Percentiles rank a stretch among this genome's conserved stretches.
phyloP scores from a whole-genome alignment of 2,113 vertebrate species.

The Tautogolabrus adspersus region DNA sequence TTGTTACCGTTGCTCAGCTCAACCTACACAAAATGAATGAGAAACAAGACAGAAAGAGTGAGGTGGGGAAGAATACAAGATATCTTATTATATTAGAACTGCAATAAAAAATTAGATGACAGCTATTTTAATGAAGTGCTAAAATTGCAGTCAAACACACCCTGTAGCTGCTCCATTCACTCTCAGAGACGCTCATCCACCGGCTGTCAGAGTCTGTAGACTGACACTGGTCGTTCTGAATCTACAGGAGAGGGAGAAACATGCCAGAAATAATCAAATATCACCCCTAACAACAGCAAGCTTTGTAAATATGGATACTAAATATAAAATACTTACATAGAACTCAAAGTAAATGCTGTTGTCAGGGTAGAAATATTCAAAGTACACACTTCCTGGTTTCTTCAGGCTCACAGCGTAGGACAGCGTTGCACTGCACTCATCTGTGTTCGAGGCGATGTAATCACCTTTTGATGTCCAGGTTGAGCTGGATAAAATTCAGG shows the following conservation, averaged over 20 bases:
- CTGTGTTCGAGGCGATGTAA: conserved; percentile 92
- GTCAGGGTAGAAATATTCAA: conserved; percentile 95
- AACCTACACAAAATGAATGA: conserved; percentile 75
- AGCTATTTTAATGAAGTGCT: neutral
- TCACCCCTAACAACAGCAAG: neutral
- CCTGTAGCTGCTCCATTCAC: conserved; percentile 86
- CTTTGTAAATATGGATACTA: neutral
- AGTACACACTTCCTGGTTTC: conserved; percentile 89
- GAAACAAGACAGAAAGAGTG: neutral
- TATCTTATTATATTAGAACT: neutral
- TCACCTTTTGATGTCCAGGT: conserved; percentile 91
- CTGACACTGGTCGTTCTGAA: conserved; percentile 98
- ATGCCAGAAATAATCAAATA: neutral
- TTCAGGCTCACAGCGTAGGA: conserved; percentile 94
- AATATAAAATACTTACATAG: conserved; percentile 86
- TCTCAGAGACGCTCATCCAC: conserved; percentile 91
- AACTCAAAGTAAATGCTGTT: conserved; percentile 94
- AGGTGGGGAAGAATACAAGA: neutral
- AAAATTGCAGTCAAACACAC: conserved; percentile 77
- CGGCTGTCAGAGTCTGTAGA: conserved; percentile 86
- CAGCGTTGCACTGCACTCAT: conserved; percentile 93
- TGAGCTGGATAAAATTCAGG: conserved; percentile 83
- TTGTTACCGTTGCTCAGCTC: conserved; percentile 91
- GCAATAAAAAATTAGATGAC: neutral
- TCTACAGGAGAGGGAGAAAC: conserved; percentile 69